phyloP scores from a whole-genome alignment of 1,140 invertebrate genomes.

The Cherax quadricarinatus region DNA sequence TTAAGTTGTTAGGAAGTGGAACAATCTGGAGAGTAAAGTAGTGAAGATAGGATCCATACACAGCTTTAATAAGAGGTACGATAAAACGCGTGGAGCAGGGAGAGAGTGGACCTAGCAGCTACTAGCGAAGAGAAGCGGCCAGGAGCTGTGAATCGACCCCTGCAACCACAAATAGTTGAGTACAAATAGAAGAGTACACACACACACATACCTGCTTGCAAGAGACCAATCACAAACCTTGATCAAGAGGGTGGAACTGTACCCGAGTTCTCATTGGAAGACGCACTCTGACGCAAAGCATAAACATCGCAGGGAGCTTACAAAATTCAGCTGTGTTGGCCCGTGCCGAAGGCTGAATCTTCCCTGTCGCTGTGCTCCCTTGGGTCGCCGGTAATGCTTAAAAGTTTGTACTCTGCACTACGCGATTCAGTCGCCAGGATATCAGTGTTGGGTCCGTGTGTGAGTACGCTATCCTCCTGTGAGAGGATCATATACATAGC shows the following conservation, averaged over 20 bases:
- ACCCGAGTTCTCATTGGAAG: background rate
- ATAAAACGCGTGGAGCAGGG: too few relatives aligned
- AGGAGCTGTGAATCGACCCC: too few relatives aligned
- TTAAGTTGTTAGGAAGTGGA: too few relatives aligned
- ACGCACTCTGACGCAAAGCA: background rate
- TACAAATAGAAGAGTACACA: too few relatives aligned
- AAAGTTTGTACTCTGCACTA: background rate
- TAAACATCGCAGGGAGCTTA: background rate
- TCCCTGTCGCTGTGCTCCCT: background rate
- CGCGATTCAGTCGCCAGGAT: background rate
- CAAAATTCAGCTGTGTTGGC: background rate
- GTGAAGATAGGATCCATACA: too few relatives aligned
- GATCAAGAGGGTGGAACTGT: background rate
- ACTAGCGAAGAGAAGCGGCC: too few relatives aligned
- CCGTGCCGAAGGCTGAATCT: background rate
- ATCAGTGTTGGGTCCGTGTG: background rate
- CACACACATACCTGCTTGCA: background rate
- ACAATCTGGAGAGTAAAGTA: too few relatives aligned
- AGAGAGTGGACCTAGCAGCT: too few relatives aligned
- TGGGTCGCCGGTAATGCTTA: background rate
- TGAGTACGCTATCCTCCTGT: background rate
- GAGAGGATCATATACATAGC: background rate
- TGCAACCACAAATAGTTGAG: too few relatives aligned
- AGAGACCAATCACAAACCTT: background rate
- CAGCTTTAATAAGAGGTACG: too few relatives aligned